Evolutionary conservation across 2,797 vertebrate species (phyloP), one percentile per base, ranked within the genome.

Genomic region (Chromobotia macracanthus): DNA sequence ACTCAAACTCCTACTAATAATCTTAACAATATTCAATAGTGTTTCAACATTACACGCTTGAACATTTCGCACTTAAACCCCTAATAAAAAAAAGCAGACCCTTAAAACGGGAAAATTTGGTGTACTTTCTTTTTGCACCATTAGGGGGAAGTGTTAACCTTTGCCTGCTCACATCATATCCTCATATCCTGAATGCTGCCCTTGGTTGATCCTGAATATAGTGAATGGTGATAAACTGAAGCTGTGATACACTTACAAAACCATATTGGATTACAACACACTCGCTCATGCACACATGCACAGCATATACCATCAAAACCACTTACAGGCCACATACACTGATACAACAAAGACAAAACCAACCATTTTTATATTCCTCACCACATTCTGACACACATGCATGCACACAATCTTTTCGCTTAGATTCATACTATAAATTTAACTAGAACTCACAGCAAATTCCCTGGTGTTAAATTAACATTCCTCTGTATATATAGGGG

Each of bases 151-250:
- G 87, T 89, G 88, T 90, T 82, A 82, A 83, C 89, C 79, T 86
- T 87, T 82, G 84, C 82, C 84, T 83, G 5, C 76, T 72, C 80
- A 80, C 87, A 75, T 83, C 83, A 87, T 87, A 84, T 84, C 86
- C 88, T 84, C n/a, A 85, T 81, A 86, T 82, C 85, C 88, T 91
- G 88, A 84, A 85, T 76, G 88, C 87, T 89, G 87, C 85, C 87
- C 82, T 90, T 89, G 87, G 89, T 88, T 88, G 88, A 87, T 90
- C 85, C 88, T 92, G 90, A 91, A 93, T 91, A 91, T 88, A 91
- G 88, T 89, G 85, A 90, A 86, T 84, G 86, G 89, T 89, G 87
- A 91, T 91, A 89, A 91, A 80, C 53, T 72, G 83, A 86, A 86
- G 86, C 82, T 83, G 84, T 82, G 82, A 83, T 85, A 41, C 19